Evolutionary conservation across 2,888 invertebrate genomes (phyloP).

Genomic region (Eupithecia inturbata): DNA sequence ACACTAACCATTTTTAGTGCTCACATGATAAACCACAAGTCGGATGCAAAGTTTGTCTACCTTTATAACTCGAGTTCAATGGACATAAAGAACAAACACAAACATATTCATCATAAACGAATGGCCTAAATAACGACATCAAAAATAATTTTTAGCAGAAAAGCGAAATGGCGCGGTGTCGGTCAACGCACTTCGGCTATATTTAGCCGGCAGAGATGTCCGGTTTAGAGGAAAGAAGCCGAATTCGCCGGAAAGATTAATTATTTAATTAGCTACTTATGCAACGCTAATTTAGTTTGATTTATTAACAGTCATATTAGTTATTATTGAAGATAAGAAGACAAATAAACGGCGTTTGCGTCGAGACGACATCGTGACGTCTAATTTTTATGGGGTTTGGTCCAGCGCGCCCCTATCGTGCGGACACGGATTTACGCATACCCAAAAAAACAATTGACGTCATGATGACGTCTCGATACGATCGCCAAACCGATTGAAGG

Average conservation of each 20-base stretch:
- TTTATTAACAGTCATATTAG: neutral
- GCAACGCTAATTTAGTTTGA: neutral
- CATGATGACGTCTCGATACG: no score
- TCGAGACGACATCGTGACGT: neutral
- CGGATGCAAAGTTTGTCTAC: neutral
- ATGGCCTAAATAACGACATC: slow-evolving; percentile 29
- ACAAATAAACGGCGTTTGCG: no score
- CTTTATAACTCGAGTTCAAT: slow-evolving; percentile 14
- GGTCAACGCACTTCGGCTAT: slow-evolving; percentile 58
- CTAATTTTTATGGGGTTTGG: neutral
- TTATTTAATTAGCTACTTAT: neutral
- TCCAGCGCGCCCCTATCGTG: neutral
- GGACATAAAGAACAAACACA: slow-evolving; percentile 12
- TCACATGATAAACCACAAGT: neutral
- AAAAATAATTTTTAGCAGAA: slow-evolving; percentile 42
- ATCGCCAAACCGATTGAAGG: no score
- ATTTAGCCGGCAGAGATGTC: slow-evolving; percentile 22
- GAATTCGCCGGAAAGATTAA: neutral
- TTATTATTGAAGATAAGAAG: neutral
- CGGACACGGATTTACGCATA: no score
- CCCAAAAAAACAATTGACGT: neutral
- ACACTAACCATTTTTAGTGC: neutral
- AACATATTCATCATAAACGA: slow-evolving; percentile 25
- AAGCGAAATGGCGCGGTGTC: slow-evolving; percentile 52
- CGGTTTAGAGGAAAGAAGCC: neutral